Evolutionary conservation across 1,140 invertebrate species (phyloP), one percentile per base, ranked within the genome.

Genomic region (Drosophila ficusphila): DNA sequence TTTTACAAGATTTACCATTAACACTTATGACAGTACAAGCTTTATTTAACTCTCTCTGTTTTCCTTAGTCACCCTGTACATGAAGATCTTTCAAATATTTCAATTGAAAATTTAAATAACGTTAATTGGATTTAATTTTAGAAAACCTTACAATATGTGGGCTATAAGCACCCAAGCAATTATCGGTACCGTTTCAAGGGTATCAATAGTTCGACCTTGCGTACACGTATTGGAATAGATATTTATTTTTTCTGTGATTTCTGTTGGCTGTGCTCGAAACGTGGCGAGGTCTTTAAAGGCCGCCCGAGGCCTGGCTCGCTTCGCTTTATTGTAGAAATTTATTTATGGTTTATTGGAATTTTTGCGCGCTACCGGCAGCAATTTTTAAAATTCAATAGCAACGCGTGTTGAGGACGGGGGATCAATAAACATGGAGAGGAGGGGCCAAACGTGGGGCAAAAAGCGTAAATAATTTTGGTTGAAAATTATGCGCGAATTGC

Each of bases 331-430:
- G 82, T 86, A 76, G 64, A 86, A 81, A 86, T 86, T 86, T 86
- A 86, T 86, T 86, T 86, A 86, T 81, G 76, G 81, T 85, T 86
- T 86, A 85, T 85, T 85, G 81, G 81, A 85, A 85, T 85, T 85
- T 85, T 86, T 79, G 81, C 79, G 76, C 71, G 81, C 81, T 86
- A 85, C 81, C 81, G 81, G 81, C 72, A 85, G 67, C 72, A 79
- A 69, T 86, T 76, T 85, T 76, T 38, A 68, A 76, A 76, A 86
- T 86, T 86, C 76, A 85, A 85, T 86, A 85, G 75, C 65, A 72
- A 57, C 62, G 51, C 69, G 53, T 48, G 60, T 73, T 57, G 52
- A 27, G 11, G 21, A 12, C 64, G 44, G 25, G 34, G 31, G 9
- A 71, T 69, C 42, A 19, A 58, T 23, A 23, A 29, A 54, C 60